These are phyloP conservation scores for Acrobasis suavella DNA, from an alignment of 2,888 invertebrate species.

Conservation along the genomic window DNA sequence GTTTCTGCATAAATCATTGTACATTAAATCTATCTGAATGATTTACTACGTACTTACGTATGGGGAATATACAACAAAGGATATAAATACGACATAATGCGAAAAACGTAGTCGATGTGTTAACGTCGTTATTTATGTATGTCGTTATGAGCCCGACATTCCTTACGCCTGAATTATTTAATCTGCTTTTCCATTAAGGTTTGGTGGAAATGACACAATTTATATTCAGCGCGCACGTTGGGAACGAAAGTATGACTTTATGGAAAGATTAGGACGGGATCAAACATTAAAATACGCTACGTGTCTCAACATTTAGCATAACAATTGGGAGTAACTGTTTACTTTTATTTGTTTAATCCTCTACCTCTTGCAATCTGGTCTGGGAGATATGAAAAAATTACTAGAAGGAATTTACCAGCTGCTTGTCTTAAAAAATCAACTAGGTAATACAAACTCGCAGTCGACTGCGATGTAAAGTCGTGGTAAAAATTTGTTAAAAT, in stretches of 20 bases:
- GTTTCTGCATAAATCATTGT: conserved; percentile 58
- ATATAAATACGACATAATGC: conserved; percentile 41
- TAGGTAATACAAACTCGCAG: too few relatives aligned
- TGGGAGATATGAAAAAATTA: too few relatives aligned
- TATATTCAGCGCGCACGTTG: conserved; percentile 69
- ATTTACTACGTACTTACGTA: conserved; percentile 61
- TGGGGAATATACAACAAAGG: conserved; percentile 57
- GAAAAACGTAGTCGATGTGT: conserved; percentile 55
- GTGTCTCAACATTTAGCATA: conserved; percentile 22
- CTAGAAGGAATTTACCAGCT: too few relatives aligned
- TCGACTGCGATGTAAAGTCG: too few relatives aligned
- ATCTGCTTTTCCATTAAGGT: conserved; percentile 80
- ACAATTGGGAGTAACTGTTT: not conserved
- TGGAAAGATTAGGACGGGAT: conserved; percentile 67
- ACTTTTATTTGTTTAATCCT: not conserved
- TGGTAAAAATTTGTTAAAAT: too few relatives aligned
- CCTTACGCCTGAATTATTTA: conserved; percentile 79
- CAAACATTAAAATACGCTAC: conserved; percentile 63
- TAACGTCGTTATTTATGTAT: conserved; percentile 76
- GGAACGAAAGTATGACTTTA: conserved; percentile 67
- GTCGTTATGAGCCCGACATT: conserved; percentile 76
- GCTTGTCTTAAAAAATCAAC: too few relatives aligned
- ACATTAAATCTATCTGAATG: conserved; percentile 61
- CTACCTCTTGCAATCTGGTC: too few relatives aligned
- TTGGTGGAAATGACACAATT: conserved; percentile 76